Evolutionary conservation across 2,113 vertebrate genomes (phyloP).

Genomic region (Gopherus flavomarginatus): DNA sequence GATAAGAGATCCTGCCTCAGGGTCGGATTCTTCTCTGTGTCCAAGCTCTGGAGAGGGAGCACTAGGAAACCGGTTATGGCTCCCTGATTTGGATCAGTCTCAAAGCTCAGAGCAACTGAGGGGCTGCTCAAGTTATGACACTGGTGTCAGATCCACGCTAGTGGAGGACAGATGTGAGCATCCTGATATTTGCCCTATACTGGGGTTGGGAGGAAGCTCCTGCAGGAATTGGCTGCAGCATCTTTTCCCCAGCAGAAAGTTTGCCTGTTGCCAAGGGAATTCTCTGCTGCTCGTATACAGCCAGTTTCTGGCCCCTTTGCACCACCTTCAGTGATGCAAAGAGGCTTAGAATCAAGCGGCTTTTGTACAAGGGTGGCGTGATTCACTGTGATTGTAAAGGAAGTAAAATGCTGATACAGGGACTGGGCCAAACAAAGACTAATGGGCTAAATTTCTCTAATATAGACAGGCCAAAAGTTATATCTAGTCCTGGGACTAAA

Average conservation of each 20-base stretch:
- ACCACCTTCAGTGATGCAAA: background rate
- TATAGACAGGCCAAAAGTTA: background rate
- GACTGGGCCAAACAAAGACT: too few species aligned
- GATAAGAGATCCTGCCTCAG: background rate
- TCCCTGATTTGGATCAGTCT: background rate
- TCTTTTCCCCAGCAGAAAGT: background rate
- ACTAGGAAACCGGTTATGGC: background rate
- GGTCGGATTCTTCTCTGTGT: background rate
- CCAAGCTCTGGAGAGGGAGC: background rate
- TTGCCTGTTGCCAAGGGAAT: background rate
- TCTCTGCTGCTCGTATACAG: background rate
- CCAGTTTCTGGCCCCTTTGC: background rate
- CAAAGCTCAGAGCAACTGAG: background rate
- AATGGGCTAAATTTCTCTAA: background rate
- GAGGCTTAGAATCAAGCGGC: background rate
- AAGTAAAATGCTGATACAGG: background rate
- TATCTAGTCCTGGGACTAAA: background rate
- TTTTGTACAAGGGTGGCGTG: background rate
- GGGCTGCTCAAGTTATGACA: too few species aligned
- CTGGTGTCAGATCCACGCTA: too few species aligned
- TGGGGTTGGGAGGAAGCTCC: background rate
- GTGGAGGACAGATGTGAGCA: too few species aligned
- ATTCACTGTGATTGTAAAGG: background rate
- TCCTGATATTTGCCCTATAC: background rate
- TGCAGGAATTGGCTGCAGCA: background rate